phyloP scores from a whole-genome alignment of 1,140 invertebrate genomes.

The Drosophila chauvacae region DNA sequence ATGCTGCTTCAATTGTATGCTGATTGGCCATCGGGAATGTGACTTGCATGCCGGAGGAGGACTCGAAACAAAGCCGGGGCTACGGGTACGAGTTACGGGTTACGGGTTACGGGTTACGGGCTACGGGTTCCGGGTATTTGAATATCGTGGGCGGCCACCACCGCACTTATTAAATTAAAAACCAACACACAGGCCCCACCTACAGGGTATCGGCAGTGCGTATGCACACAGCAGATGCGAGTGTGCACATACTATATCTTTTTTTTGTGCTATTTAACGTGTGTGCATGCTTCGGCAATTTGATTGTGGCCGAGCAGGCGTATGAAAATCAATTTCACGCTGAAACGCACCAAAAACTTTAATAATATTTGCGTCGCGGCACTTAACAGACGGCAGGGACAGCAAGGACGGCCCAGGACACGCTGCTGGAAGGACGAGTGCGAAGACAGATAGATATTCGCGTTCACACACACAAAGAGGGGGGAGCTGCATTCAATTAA shows the following conservation, averaged over 20 bases:
- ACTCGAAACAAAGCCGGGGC: constrained; percentile 40
- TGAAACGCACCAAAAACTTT: constrained; percentile 83
- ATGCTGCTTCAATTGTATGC: constrained; percentile 80
- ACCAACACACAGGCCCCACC: constrained; percentile 36
- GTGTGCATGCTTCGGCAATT: constrained; percentile 80
- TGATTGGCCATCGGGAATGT: constrained; percentile 83
- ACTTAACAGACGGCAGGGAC: constrained; percentile 68
- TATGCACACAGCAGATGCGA: constrained; percentile 12
- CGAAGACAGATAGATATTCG: constrained; percentile 24
- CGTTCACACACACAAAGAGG: background rate
- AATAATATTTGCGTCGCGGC: constrained; percentile 80
- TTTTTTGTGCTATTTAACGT: constrained; percentile 75
- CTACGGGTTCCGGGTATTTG: constrained; percentile 55
- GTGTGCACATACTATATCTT: constrained; percentile 41
- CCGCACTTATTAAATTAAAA: constrained; percentile 81
- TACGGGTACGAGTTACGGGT: constrained; percentile 9
- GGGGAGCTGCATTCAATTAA: constrained; percentile 25
- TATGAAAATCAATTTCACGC: constrained; percentile 83
- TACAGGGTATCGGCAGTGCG: constrained; percentile 29
- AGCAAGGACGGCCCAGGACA: constrained; percentile 18
- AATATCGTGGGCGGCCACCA: constrained; percentile 65
- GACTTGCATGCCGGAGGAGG: constrained; percentile 68
- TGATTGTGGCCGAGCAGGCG: constrained; percentile 81
- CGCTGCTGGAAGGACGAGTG: constrained; percentile 4
- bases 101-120: constrained; percentile 1